A percentile compares a stretch with the other conserved stretches of the same genome.
Evolutionary conservation across 2,113 vertebrate genomes (phyloP).

Genomic region (Donacobius atricapilla): DNA sequence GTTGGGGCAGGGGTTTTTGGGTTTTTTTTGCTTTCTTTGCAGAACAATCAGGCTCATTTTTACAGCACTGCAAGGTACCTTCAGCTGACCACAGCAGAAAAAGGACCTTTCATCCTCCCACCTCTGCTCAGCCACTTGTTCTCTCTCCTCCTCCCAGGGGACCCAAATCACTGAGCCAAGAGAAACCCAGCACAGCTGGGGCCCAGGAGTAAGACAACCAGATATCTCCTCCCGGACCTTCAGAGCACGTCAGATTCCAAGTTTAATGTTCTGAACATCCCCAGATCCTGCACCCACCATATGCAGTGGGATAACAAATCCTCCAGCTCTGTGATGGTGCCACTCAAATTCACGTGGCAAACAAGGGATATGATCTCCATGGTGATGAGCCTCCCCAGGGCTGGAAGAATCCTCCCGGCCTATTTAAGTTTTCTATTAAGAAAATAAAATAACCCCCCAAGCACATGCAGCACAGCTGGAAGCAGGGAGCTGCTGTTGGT

Average conservation of each 20-base stretch:
- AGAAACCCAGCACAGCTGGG: slow-evolving; percentile 13
- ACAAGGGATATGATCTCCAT: neutral
- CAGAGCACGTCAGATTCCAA: no score
- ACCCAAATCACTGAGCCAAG: neutral
- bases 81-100: neutral
- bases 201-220: neutral
- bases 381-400: neutral
- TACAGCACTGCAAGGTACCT: neutral
- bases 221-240: no score
- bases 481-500: neutral
- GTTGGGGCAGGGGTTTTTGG: neutral
- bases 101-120: neutral
- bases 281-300: neutral
- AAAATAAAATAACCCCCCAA: neutral
- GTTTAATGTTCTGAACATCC: neutral
- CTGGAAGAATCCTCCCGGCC: neutral
- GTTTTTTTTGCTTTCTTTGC: neutral
- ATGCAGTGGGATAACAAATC: neutral
- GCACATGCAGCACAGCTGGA: neutral
- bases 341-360: accelerated
- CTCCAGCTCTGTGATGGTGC: neutral
- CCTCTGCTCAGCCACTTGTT: neutral
- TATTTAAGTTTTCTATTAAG: neutral
- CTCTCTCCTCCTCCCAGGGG: neutral
- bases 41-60: neutral